Evolutionary conservation across 2,797 vertebrate genomes (phyloP), one percentile per base, ranked within the genome.

Genomic region (Tragopan temminckii): DNA sequence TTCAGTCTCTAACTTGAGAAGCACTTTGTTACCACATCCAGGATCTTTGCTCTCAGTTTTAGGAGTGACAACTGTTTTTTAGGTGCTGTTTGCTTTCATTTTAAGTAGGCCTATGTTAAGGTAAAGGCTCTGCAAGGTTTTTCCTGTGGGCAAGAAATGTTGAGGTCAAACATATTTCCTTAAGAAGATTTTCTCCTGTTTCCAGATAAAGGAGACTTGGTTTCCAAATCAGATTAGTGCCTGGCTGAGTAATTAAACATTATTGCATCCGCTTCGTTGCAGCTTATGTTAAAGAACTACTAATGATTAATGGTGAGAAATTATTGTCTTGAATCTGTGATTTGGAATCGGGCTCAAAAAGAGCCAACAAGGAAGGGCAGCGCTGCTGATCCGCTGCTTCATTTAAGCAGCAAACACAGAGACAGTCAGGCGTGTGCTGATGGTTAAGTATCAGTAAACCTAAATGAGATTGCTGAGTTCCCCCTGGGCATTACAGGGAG

Each of bases 1-100:
- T n/a, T 70, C 2, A 38, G 3, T 33, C 31, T 15, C 33, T 8
- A 15, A 20, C 7, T 3, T 1, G 8, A 43, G 29, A 24, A 45
- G 4, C 1, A 0, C n/a, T 69, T 64, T 1, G 0, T 68, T 35
- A 52, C 24, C 19, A 15, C 0, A 0, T 8, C 23, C 4, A 0
- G 10, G 46, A 11, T 24, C 18, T n/a, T 18, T 2, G 5, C 16
- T 67, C 13, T 1, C 4, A 2, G 4, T 18, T 77, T n/a, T 2
- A 3, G 18, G 7, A 2, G 1, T 0, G 4, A 8, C 6, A 36
- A 11, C 13, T 0, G 0, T 2, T 2, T 64, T 43, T 27, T 8
- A 7, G 17, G 10, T 23, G 11, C 12, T 8, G 1, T 14, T 0
- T 0, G 5, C 3, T 59, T 35, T 55, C 4, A 27, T 23, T 38